phyloP scores from a whole-genome alignment of 2,113 vertebrate genomes.

The Callopanchax toddi region DNA sequence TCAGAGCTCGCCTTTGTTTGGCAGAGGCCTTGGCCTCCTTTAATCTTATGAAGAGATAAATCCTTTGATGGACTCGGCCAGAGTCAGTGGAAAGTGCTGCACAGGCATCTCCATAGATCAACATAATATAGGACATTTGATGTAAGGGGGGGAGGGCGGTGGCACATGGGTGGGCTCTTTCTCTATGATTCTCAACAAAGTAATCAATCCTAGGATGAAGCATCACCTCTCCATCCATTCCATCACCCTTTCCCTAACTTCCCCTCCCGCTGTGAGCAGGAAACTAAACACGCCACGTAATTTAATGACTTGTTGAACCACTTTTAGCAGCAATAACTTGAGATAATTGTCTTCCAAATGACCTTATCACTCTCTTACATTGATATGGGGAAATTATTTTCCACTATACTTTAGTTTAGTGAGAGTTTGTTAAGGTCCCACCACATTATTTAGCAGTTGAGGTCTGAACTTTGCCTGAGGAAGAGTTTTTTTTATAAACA shows the following conservation, averaged over 20 bases:
- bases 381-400: no score
- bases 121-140: constrained; percentile 76
- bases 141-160: constrained; percentile 61
- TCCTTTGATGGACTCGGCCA: constrained; percentile 79
- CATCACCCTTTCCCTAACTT: constrained; percentile 11
- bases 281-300: no score
- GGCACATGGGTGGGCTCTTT: constrained; percentile 68
- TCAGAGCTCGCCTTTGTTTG: constrained; percentile 76
- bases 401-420: no score
- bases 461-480: no score
- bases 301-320: no score
- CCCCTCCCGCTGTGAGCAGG: not conserved
- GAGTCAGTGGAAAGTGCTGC: constrained; percentile 77
- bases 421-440: no score
- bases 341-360: no score
- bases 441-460: no score
- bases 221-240: constrained; percentile 31
- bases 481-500: no score
- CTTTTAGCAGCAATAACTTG: no score
- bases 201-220: constrained; percentile 70
- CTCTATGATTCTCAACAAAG: constrained; percentile 46
- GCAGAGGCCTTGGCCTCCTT: constrained; percentile 77
- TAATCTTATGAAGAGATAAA: constrained; percentile 82
- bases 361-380: no score
- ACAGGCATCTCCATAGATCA: constrained; percentile 79